phyloP scores from a whole-genome alignment of 2,888 invertebrate species.

The Monoplex corrugatus region DNA sequence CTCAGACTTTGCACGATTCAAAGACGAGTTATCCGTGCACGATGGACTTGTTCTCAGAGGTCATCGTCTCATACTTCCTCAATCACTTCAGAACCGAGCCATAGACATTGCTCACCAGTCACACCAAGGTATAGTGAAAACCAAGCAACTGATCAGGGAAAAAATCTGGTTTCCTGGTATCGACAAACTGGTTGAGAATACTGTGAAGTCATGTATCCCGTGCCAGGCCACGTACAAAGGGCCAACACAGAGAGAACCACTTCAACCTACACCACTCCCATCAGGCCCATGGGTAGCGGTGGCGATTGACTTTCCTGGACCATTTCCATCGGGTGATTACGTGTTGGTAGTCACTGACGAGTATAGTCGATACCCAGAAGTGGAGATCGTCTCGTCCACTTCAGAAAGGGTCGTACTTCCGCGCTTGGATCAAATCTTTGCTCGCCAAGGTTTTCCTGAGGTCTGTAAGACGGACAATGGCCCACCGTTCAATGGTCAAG shows the following conservation, averaged over 20 bases:
- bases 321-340: slow-evolving; percentile 30
- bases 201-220: slow-evolving; percentile 56
- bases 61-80: slow-evolving; percentile 58
- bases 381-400: slow-evolving; percentile 55
- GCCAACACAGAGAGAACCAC: background rate
- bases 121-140: slow-evolving; percentile 64
- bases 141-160: slow-evolving; percentile 58
- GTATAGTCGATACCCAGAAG: slow-evolving; percentile 59
- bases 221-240: slow-evolving; percentile 48
- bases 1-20: slow-evolving; percentile 38
- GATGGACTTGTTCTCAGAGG: slow-evolving; percentile 49
- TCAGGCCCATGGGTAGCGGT: slow-evolving; percentile 46
- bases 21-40: slow-evolving; percentile 45
- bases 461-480: background rate
- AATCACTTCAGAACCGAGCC: slow-evolving; percentile 53
- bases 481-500: background rate
- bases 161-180: slow-evolving; percentile 67
- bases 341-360: slow-evolving; percentile 62
- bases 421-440: slow-evolving; percentile 34
- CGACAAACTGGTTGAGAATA: slow-evolving; percentile 60
- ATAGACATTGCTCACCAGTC: slow-evolving; percentile 62
- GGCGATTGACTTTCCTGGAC: slow-evolving; percentile 13
- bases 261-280: slow-evolving; percentile 38
- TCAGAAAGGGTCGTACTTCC: slow-evolving; percentile 56
- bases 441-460: background rate